These are phyloP conservation scores for Ophioninae sp. DNA, from an alignment of 2,888 invertebrate species.

Conservation along the genomic window DNA sequence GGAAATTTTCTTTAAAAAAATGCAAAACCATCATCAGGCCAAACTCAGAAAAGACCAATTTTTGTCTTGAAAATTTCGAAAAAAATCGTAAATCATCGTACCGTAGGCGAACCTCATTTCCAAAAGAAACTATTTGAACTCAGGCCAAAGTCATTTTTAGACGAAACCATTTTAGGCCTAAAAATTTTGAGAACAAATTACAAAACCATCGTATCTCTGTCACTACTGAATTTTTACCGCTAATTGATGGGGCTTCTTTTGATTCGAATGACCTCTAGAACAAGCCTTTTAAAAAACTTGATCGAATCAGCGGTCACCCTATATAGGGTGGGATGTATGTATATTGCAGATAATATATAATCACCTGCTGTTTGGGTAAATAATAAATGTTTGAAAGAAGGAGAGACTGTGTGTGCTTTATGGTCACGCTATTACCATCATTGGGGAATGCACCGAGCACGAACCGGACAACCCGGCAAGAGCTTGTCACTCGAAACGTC, in stretches of 20 bases:
- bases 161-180: not conserved
- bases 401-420: constrained; percentile 37
- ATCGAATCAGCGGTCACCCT: not conserved
- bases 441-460: constrained; percentile 49
- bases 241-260: too few species aligned
- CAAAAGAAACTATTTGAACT: too few species aligned
- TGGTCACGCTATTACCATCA: constrained; percentile 59
- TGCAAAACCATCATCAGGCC: too few species aligned
- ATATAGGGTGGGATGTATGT: not conserved
- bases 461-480: constrained; percentile 76
- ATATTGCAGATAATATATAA: constrained; percentile 24
- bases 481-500: constrained; percentile 78
- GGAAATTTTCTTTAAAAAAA: too few species aligned
- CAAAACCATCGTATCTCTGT: not conserved
- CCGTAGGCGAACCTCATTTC: too few species aligned
- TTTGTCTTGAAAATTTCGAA: too few species aligned
- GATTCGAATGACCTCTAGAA: too few species aligned
- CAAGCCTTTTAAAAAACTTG: too few species aligned
- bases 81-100: too few species aligned
- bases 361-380: constrained; percentile 77
- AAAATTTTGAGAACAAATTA: not conserved
- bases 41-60: too few species aligned
- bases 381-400: constrained; percentile 77
- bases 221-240: too few species aligned
- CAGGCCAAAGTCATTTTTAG: too few species aligned